Conservation (phyloP, 2,113 vertebrate genomes). For the Oxyruncus cristatus region DNA sequence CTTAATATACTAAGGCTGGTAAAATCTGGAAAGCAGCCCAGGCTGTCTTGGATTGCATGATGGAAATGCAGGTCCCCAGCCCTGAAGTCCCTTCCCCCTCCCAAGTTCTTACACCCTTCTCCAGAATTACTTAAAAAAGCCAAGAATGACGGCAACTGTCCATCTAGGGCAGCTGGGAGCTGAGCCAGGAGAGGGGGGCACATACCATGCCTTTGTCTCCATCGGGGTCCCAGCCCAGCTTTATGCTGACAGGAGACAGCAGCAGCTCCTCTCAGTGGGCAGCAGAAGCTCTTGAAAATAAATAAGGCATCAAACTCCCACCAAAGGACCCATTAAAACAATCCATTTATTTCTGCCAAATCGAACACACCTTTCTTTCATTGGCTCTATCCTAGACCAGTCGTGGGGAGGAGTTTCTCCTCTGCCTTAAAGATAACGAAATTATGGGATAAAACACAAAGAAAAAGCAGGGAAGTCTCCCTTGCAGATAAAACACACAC, state of each 20-base stretch:
- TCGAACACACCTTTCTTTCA: neutral
- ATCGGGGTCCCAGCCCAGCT: rapidly evolving
- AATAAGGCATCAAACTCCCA: neutral
- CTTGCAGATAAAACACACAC: slow-evolving; percentile 41
- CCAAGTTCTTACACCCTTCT: neutral
- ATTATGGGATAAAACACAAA: slow-evolving; percentile 39
- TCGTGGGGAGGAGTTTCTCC: slow-evolving; percentile 1
- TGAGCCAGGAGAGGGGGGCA: neutral
- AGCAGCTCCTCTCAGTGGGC: neutral
- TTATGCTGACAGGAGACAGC: neutral
- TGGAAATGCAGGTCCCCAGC: neutral
- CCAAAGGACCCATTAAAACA: neutral
- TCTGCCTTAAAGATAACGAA: slow-evolving; percentile 33
- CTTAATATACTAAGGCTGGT: neutral
- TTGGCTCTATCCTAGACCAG: neutral
- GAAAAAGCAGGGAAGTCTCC: slow-evolving; percentile 34
- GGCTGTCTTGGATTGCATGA: neutral
- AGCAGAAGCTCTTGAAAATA: neutral
- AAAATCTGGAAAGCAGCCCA: neutral
- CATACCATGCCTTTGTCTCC: neutral
- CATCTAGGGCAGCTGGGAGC: neutral
- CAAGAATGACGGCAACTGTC: neutral
- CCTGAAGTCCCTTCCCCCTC: neutral
- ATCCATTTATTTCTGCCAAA: neutral
- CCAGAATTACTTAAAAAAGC: neutral